Evolutionary conservation across 2,888 invertebrate genomes (phyloP), one percentile per base, ranked within the genome.

Genomic region (Trissolcus japonicus): DNA sequence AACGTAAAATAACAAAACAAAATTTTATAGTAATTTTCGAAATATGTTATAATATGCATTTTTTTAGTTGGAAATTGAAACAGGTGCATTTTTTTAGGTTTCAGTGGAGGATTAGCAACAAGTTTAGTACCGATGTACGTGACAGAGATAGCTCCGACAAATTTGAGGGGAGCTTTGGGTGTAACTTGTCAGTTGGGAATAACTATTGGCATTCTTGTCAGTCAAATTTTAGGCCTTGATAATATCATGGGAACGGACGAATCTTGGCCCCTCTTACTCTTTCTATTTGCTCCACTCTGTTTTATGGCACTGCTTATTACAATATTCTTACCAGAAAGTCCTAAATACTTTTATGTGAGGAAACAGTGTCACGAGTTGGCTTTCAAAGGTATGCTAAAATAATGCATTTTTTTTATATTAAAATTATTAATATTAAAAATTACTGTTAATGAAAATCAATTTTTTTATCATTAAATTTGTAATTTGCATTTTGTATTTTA

Each of bases 91-190:
- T 29, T 29, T 6, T 4, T 62, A 85, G 87, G 84, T 80, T 80
- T 90, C 84, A 80, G 90, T 16, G 88, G 87, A 92, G 96, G 98
- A 78, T 90, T 98, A 46, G 94, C 95, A 62, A 97, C 97, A 19
- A 94, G 95, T 80, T 92, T 96, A 71, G 92, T 96, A 78, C 97
- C 98, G 0, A 95, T 98, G 94, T 98, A 98, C 89, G 90, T 98
- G 84, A 93, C 95, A 0, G 98, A 98, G 90, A 90, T 98, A 79
- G 93, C 97, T 0, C 97, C 98, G 0, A 82, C 93, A 1, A 90
- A 90, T 6, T 90, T 96, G 40, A 92, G 96, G n/a, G 98, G 98
- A 11, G 93, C 96, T 1, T 91, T 96, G 87, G 98, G 97, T 6
- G 95, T 95, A 1, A 91, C 95, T 6, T 95, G 95, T 83, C 96